Base-by-base conservation (phyloP, 92 coral and sea anemone genomes). In the Bergia puertoricense region DNA sequence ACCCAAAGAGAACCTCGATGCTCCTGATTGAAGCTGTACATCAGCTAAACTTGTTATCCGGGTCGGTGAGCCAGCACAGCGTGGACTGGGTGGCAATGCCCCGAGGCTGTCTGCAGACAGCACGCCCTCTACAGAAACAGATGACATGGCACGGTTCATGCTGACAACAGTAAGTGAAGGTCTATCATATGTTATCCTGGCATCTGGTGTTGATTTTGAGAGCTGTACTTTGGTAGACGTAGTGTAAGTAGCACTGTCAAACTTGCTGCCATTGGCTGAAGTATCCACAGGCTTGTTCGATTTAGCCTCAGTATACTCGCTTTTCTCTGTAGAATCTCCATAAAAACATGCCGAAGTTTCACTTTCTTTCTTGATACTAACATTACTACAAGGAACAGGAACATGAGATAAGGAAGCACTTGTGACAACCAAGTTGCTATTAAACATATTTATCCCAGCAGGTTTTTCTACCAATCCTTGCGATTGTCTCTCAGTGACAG, bases 291-390 rank as follows among this genome's bases (percentile, higher is more conserved):
- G 3, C 15, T 71, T 84, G 45, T n/a, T 84, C 79, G 5, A 42
- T 69, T 1, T 41, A 2, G 30, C 1, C 37, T 69, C 23, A 16
- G 36, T 56, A 46, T 23, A 40, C 0, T 69, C 66, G 9, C 16
- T 20, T 1, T 48, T 36, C 45, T 72, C 46, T 46, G 56, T 23
- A 4, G 72, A 13, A 6, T 37, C 43, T 0, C 20, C 38, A 20
- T 36, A 8, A 0, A 20, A 84, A 38, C 23, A 84, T 36, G 68
- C 22, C 23, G 67, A 45, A 50, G 22, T 3, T 13, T 48, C 87
- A 16, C 23, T 48, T 72, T 71, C 79, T 11, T 23, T 84, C 38
- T 69, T 84, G 23, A 84, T 38, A 84, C 42, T 54, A 41, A 62
- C 22, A 14, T 18, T 62, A 37, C 22, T 43, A 50, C 65, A n/a